Conservation (phyloP, 2,113 vertebrate species). For the Pteropus alecto region DNA sequence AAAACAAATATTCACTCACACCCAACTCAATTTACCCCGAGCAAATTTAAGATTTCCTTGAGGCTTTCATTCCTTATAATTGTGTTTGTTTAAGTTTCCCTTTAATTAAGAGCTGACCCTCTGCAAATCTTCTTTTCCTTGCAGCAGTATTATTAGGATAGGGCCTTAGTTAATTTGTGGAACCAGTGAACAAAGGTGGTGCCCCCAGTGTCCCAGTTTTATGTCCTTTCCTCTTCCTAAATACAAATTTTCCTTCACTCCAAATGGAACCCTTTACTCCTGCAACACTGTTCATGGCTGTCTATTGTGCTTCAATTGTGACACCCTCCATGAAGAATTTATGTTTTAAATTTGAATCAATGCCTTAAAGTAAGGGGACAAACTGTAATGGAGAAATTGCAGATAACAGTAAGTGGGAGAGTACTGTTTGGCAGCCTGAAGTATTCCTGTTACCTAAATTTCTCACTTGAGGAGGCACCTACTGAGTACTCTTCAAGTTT, state of each 20-base stretch:
- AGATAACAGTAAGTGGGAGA: not conserved
- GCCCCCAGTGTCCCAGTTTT: not conserved
- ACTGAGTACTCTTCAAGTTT: constrained; percentile 6
- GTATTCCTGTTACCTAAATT: not conserved
- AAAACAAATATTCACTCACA: constrained; percentile 63
- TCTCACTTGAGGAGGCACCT: not conserved
- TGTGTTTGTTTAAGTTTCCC: constrained; percentile 3
- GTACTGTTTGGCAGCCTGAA: not conserved
- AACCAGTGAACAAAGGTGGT: not conserved
- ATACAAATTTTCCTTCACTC: not conserved
- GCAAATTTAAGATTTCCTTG: constrained; percentile 27
- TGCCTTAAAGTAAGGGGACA: constrained; percentile 6
- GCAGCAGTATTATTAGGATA: constrained; percentile 32
- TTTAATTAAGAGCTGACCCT: constrained; percentile 67
- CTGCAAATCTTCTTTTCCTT: constrained; percentile 25
- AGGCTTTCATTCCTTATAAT: constrained; percentile 51
- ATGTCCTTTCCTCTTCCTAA: not conserved
- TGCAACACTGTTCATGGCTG: not conserved
- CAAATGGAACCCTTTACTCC: not conserved
- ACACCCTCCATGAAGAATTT: not conserved
- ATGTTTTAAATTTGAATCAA: constrained; percentile 29
- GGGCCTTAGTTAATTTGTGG: constrained; percentile 41
- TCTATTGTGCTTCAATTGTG: not conserved
- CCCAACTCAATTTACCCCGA: constrained; percentile 32
- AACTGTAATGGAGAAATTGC: not conserved